phyloP scores from a whole-genome alignment of 2,113 vertebrate genomes.

The Spermophilus dauricus region DNA sequence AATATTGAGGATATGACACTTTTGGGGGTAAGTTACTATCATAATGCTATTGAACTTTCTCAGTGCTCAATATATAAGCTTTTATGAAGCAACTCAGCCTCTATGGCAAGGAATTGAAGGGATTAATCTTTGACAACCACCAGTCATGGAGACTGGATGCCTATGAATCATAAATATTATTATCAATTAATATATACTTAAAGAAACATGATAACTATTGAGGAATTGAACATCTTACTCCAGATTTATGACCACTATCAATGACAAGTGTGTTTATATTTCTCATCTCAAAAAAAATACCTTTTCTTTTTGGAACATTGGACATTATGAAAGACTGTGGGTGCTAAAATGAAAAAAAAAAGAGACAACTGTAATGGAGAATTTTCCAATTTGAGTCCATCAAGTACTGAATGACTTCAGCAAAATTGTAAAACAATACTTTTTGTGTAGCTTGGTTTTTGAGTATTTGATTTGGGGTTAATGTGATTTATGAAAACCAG shows the following conservation, averaged over 20 bases:
- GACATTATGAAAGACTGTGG: neutral
- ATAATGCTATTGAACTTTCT: neutral
- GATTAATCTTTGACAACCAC: neutral
- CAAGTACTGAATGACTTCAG: neutral
- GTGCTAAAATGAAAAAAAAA: neutral
- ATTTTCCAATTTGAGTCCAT: too few relatives aligned
- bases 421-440: neutral
- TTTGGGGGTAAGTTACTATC: neutral
- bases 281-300: neutral
- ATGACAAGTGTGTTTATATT: neutral
- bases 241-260: neutral
- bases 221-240: neutral
- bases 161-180: neutral
- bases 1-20: accelerated
- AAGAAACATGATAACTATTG: neutral
- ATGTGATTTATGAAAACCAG: neutral
- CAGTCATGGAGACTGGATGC: neutral
- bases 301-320: neutral
- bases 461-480: neutral
- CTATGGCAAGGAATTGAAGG: neutral
- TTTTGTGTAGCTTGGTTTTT: neutral
- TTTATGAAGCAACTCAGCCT: neutral
- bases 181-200: neutral
- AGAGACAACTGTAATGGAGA: neutral
- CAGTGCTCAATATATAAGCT: neutral